phyloP scores from a whole-genome alignment of 2,888 invertebrate species.

The Tridacna gigas region DNA sequence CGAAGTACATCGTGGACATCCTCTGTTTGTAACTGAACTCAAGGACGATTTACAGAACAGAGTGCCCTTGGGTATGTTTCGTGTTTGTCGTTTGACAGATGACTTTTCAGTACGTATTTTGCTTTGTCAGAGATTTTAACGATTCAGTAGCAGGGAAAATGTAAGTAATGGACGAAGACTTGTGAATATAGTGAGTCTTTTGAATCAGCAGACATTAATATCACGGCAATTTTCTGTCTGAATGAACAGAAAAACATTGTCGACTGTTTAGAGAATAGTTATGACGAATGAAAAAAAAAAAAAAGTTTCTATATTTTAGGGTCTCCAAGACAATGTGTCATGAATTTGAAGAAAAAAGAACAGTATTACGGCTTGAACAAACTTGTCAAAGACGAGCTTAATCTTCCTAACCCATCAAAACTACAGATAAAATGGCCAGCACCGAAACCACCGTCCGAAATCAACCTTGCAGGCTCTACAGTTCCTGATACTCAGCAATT shows the following conservation, averaged over 20 bases:
- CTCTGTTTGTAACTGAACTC: constrained; percentile 56
- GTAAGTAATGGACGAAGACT: too few species aligned
- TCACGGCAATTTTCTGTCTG: too few species aligned
- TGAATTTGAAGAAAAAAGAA: constrained; percentile 24
- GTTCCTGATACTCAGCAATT: constrained; percentile 12
- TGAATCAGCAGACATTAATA: too few species aligned
- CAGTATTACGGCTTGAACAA: neutral
- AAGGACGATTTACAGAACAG: constrained; percentile 33
- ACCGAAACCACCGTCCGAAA: constrained; percentile 42
- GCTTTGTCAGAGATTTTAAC: too few species aligned
- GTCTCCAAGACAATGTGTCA: constrained; percentile 34
- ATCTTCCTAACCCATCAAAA: constrained; percentile 18
- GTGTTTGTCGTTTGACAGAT: too few species aligned
- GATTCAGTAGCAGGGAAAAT: too few species aligned
- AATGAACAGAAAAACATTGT: too few species aligned
- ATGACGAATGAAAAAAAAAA: neutral
- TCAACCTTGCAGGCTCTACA: constrained; percentile 9
- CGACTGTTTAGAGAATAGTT: too few species aligned
- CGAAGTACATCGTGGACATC: constrained; percentile 62
- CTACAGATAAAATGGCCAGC: constrained; percentile 47
- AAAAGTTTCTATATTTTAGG: constrained; percentile 9
- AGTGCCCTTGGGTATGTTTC: constrained; percentile 37
- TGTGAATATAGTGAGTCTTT: too few species aligned
- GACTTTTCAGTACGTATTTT: too few species aligned
- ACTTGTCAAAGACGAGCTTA: constrained; percentile 9